These are phyloP conservation scores for Edolisoma coerulescens DNA, from an alignment of 2,113 vertebrate species.

Conservation along the genomic window DNA sequence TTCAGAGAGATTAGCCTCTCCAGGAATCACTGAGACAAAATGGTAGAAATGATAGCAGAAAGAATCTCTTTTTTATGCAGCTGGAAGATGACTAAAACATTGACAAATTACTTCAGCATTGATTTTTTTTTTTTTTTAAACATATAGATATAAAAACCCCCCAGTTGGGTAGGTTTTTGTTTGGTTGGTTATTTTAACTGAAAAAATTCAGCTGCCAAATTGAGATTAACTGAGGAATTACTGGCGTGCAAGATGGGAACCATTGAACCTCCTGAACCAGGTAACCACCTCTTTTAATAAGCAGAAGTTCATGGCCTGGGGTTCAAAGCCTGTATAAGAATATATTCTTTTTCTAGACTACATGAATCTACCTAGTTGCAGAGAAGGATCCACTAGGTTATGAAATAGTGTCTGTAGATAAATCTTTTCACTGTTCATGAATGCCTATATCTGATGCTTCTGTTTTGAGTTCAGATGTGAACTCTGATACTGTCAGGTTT, in stretches of 20 bases:
- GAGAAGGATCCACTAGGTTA: neutral
- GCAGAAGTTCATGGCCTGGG: neutral
- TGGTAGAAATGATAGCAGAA: neutral
- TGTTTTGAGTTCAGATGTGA: neutral
- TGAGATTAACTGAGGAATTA: neutral
- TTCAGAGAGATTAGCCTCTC: neutral
- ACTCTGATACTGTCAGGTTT: neutral
- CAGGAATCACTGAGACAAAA: neutral
- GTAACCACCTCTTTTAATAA: neutral
- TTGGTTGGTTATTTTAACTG: neutral
- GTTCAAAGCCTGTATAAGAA: neutral
- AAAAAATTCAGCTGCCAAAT: neutral
- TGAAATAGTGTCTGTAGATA: neutral
- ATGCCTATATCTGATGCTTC: neutral
- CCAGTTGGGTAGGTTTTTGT: neutral
- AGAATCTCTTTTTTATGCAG: neutral
- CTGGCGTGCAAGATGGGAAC: neutral
- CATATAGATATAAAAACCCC: neutral
- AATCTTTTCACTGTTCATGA: neutral
- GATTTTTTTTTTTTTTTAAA: neutral
- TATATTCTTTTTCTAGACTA: neutral
- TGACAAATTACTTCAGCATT: neutral
- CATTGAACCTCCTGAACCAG: neutral
- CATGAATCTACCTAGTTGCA: neutral
- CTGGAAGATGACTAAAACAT: neutral